Percentiles rank a stretch among this genome's conserved stretches.
These are phyloP conservation scores for Anastatus disparis DNA, from an alignment of 1,140 invertebrate species.

Conservation along the genomic window DNA sequence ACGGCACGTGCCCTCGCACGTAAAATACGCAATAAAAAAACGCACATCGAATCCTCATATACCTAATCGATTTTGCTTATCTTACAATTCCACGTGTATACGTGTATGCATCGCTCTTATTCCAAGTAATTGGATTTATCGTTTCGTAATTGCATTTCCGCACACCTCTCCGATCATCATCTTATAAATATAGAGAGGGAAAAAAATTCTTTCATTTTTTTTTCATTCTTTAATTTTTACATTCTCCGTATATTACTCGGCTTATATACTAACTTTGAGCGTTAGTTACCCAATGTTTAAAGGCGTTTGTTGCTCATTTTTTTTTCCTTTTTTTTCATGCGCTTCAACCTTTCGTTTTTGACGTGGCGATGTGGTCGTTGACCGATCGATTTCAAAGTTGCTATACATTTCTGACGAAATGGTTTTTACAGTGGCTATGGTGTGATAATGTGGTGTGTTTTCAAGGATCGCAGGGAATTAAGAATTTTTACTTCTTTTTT, in stretches of 20 bases:
- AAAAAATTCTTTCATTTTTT: conserved; percentile 3
- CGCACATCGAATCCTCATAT: too few relatives aligned
- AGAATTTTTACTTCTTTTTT: not conserved
- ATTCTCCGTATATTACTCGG: too few relatives aligned
- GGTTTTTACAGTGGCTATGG: too few relatives aligned
- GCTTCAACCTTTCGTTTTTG: conserved; percentile 28
- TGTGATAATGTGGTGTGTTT: conserved; percentile 1
- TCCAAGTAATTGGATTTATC: conserved; percentile 29
- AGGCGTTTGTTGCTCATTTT: not conserved
- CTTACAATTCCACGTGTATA: too few relatives aligned
- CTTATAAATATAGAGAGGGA: too few relatives aligned
- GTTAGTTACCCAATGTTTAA: conserved; percentile 16
- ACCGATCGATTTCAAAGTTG: conserved; percentile 26
- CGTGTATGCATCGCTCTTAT: not conserved
- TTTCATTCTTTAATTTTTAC: not conserved
- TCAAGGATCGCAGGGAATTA: not conserved
- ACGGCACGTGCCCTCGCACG: too few relatives aligned
- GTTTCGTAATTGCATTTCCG: conserved; percentile 38
- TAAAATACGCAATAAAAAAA: not conserved
- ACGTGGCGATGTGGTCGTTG: conserved; percentile 25
- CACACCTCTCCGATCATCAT: conserved; percentile 28
- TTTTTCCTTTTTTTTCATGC: conserved; percentile 24
- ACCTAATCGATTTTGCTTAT: too few relatives aligned
- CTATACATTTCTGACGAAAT: not conserved
- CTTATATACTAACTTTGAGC: conserved; percentile 20